Conservation (phyloP, 2,888 invertebrate species). For the Xestia c-nigrum region DNA sequence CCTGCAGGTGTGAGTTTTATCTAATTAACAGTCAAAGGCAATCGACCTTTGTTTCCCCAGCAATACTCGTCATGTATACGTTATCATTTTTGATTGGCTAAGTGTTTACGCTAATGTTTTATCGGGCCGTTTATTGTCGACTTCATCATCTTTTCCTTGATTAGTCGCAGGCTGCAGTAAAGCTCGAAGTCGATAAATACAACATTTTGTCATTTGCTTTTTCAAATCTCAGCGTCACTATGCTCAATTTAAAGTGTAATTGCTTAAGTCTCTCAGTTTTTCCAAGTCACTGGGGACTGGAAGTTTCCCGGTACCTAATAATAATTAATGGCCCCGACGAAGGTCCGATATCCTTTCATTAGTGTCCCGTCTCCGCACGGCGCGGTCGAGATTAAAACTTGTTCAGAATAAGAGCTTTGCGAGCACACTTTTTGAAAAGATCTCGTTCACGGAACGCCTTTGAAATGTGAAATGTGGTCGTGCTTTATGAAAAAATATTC, state of each 20-base stretch:
- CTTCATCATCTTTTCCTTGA: background rate
- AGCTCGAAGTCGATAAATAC: background rate
- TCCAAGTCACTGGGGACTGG: slow-evolving; percentile 85
- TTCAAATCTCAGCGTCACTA: slow-evolving; percentile 68
- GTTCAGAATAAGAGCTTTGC: slow-evolving; percentile 79
- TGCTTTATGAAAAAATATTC: slow-evolving; percentile 75
- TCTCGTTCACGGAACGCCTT: slow-evolving; percentile 77
- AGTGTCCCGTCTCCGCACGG: slow-evolving; percentile 82
- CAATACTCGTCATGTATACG: background rate
- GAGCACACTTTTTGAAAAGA: slow-evolving; percentile 79
- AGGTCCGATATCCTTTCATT: slow-evolving; percentile 90
- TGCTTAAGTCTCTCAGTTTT: slow-evolving; percentile 84
- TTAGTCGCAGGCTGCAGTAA: background rate
- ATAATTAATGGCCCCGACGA: slow-evolving; percentile 89
- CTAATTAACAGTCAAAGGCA: background rate
- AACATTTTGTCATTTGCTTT: slow-evolving; percentile 71
- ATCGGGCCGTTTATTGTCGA: background rate
- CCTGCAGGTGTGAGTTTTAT: slow-evolving; percentile 59
- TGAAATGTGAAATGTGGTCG: slow-evolving; percentile 78
- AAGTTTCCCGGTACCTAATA: slow-evolving; percentile 87
- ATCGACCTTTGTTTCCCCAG: background rate
- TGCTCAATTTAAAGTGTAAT: slow-evolving; percentile 81
- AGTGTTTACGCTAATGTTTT: background rate
- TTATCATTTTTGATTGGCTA: background rate
- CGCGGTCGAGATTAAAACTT: slow-evolving; percentile 89